Percentiles rank a stretch among this genome's conserved stretches.
Evolutionary conservation across 2,888 invertebrate species (phyloP).

Genomic region (Noctua comes): DNA sequence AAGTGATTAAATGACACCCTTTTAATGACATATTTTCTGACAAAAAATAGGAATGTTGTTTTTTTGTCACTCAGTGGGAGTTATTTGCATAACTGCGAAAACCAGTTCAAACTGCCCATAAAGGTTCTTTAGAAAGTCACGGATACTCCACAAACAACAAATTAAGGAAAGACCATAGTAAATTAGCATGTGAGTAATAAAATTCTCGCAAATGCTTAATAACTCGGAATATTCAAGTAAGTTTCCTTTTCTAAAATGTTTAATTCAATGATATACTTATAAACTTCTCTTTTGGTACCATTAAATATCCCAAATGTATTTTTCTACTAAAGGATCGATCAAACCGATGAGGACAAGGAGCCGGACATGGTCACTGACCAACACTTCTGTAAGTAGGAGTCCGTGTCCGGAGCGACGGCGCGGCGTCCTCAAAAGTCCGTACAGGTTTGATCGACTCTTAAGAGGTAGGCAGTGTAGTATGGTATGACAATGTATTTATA

Average conservation of each 20-base stretch:
- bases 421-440: neutral
- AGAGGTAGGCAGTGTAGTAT: neutral
- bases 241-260: neutral
- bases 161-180: constrained; percentile 13
- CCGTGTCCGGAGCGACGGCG: neutral
- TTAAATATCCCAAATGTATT: neutral
- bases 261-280: neutral
- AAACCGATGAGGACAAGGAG: neutral
- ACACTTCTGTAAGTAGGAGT: neutral
- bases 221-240: neutral
- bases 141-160: constrained; percentile 4
- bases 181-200: constrained; percentile 13
- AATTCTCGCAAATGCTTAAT: neutral
- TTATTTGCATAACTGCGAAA: neutral
- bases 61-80: neutral
- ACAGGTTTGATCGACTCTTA: neutral
- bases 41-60: neutral
- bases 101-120: neutral
- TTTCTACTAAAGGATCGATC: neutral
- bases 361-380: neutral
- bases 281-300: neutral
- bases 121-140: neutral
- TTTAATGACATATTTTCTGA: neutral
- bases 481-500: neutral
- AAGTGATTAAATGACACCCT: neutral